phyloP scores from a whole-genome alignment of 2,113 vertebrate genomes.

The Peromyscus polionotus region DNA sequence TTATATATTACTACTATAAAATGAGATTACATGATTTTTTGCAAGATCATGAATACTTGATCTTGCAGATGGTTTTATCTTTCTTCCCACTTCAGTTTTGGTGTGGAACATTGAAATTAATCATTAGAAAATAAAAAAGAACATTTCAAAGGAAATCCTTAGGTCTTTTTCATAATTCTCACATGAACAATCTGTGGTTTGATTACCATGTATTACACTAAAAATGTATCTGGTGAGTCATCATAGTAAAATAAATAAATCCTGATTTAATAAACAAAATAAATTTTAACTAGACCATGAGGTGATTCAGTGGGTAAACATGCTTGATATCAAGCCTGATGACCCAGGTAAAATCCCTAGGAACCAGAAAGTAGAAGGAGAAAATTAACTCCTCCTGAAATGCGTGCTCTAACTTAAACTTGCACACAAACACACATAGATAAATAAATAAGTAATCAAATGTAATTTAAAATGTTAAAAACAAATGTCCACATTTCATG shows the following conservation, averaged over 20 bases:
- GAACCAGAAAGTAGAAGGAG: not conserved
- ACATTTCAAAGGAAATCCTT: not conserved
- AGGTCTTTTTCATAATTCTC: not conserved
- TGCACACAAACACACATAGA: not conserved
- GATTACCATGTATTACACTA: not conserved
- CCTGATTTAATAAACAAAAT: not conserved
- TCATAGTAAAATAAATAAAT: not conserved
- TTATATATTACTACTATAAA: not conserved
- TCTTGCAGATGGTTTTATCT: not conserved
- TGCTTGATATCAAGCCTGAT: not conserved
- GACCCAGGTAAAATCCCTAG: no score
- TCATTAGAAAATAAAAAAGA: not conserved
- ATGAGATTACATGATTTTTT: not conserved
- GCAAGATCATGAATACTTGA: not conserved
- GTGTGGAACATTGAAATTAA: not conserved
- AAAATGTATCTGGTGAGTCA: not conserved
- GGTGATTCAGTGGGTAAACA: no score
- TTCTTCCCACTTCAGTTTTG: not conserved
- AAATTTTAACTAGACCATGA: no score
- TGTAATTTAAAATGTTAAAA: no score
- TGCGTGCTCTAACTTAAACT: no score
- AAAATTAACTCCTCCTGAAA: not conserved
- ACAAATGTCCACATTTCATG: not conserved
- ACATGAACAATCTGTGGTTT: not conserved
- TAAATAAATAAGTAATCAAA: not conserved